Percentiles rank a stretch among this genome's conserved stretches.
These are phyloP conservation scores for Ahaetulla prasina DNA, from an alignment of 2,113 vertebrate species.

Conservation along the genomic window DNA sequence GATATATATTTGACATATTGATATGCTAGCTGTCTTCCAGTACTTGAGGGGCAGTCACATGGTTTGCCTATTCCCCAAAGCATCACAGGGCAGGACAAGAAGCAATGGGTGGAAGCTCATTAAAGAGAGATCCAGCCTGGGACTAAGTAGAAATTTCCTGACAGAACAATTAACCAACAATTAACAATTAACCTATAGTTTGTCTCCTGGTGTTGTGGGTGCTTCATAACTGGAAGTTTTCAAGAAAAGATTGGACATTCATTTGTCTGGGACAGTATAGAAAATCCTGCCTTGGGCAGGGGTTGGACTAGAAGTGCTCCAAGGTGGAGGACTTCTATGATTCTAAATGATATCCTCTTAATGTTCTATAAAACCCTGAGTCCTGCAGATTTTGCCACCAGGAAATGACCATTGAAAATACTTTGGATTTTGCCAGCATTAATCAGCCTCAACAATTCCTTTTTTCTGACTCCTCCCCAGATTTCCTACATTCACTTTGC, in stretches of 20 bases:
- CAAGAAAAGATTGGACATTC: background rate
- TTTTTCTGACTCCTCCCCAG: background rate
- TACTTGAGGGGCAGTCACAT: background rate
- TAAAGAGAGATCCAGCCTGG: background rate
- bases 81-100: background rate
- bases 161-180: background rate
- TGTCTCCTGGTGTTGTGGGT: background rate
- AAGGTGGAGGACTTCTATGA: background rate
- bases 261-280: background rate
- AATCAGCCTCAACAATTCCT: background rate
- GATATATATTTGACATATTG: background rate
- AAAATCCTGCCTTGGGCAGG: background rate
- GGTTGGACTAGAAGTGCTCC: background rate
- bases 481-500: background rate
- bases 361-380: background rate
- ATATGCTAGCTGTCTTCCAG: background rate
- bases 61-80: background rate
- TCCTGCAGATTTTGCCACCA: background rate
- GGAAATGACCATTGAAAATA: background rate
- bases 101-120: background rate
- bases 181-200: background rate
- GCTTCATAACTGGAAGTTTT: background rate
- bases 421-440: background rate
- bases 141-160: background rate
- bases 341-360: background rate